A percentile compares a stretch with the other conserved stretches of the same genome.
These are phyloP conservation scores for Drosophila kepulauana DNA, from an alignment of 1,140 invertebrate genomes.

Conservation along the genomic window DNA sequence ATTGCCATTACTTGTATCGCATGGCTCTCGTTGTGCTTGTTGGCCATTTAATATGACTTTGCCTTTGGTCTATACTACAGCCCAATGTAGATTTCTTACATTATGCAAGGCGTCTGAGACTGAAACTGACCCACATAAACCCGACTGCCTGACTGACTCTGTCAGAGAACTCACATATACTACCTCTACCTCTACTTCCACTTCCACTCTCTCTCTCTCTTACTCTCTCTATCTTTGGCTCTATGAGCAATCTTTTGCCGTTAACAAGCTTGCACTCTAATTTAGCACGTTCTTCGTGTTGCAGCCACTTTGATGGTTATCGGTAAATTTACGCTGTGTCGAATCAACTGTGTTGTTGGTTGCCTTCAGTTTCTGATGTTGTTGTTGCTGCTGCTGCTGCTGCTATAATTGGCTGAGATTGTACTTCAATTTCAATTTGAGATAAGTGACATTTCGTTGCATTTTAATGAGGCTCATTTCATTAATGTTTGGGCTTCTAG, in stretches of 20 bases:
- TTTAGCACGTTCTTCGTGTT: constrained; percentile 58
- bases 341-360: constrained; percentile 24
- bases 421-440: constrained; percentile 81
- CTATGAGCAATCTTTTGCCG: constrained; percentile 64
- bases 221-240: constrained; percentile 1
- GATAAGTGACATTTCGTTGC: constrained; percentile 83
- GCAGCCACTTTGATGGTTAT: constrained; percentile 60
- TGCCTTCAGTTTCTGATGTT: not conserved
- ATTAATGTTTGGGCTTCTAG: constrained; percentile 37
- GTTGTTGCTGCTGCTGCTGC: not conserved
- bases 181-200: too few species aligned
- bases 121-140: constrained; percentile 23
- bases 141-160: not conserved
- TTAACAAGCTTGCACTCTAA: constrained; percentile 82
- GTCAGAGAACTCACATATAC: not conserved
- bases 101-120: constrained; percentile 66
- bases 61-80: constrained; percentile 13
- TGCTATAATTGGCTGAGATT: constrained; percentile 74
- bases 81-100: constrained; percentile 46
- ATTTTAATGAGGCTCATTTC: constrained; percentile 81
- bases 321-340: constrained; percentile 67
- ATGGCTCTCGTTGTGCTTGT: constrained; percentile 15
- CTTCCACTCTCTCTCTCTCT: not conserved
- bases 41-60: constrained; percentile 72
- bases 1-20: constrained; percentile 56